Evolutionary conservation across 2,113 vertebrate genomes (phyloP), one percentile per base, ranked within the genome.

Genomic region (Macaca mulatta): DNA sequence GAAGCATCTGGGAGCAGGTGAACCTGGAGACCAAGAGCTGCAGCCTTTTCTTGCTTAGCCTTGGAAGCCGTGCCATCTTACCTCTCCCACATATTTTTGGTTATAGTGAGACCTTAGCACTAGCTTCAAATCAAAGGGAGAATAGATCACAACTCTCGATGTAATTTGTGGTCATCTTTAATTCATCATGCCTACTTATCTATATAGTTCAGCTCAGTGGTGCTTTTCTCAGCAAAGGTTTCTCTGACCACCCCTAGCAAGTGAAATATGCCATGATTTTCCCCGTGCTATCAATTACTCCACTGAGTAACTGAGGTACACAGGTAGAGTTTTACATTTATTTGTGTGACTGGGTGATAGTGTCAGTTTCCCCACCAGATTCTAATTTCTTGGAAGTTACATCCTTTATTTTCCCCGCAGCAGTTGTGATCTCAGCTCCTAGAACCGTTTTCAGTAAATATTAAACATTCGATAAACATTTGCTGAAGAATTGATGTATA

Each of bases 221-320:
- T 40, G 13, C 23, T 67, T 35, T 80, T 38, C 64, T 35, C 9
- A 18, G 35, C 7, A 55, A 22, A 8, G 17, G 4, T 27, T n/a
- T 11, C 32, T 27, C 72, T 70, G 61, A 77, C 14, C 13, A 6
- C 35, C 14, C 23, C 7, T 16, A 22, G 52, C 25, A 40, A 55
- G 70, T 17, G 6, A 50, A 8, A 30, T 17, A 17, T 3, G 22
- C 17, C 35, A 5, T 4, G 17, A 30, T 23, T 16, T 22, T 16
- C 17, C 70, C 25, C 0, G 16, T 12, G 27, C 11, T 3, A 0
- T 4, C 22, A 1, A 3, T 2, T 11, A 2, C 14, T 2, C 20
- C 48, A 50, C 7, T 0, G 2, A 8, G 57, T 16, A 18, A 27
- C 45, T 38, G 5, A 12, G 1, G 38, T n/a, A 22, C 70, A 10